Evolutionary conservation across 1,140 invertebrate species (phyloP), one percentile per base, ranked within the genome.

Genomic region (Ceratosolen fusciceps): DNA sequence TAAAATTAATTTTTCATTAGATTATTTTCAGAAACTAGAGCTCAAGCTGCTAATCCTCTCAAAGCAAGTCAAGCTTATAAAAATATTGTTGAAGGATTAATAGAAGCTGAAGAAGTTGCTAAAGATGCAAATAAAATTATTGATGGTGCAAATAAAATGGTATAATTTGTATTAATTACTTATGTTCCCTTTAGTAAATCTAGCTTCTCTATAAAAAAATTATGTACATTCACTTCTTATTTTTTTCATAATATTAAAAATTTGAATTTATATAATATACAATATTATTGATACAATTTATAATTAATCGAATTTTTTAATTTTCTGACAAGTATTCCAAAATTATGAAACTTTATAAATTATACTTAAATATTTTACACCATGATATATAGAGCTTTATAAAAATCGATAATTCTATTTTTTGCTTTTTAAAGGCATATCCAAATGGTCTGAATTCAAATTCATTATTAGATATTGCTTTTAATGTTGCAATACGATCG

Each of bases 41-140:
- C 92, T 54, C 92, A 93, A 71, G 93, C 95, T 26, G 93, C 93
- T 24, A 92, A 92, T 80, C 94, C 95, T 26, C 87, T 96, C 43
- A 92, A 93, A 83, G 96, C 96, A 1, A 96, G 96, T 56, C 93
- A 93, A 73, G 96, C 95, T 0, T 97, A 97, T 87, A 92, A 95
- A 83, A 93, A 94, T 82, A 97, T 98, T 72, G 93, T 95, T 0
- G 91, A 94, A 60, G 91, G 92, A 31, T 90, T 97, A 16, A 84
- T 90, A 24, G 89, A 90, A 43, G 95, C 96, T 0, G 90, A 90
- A 82, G 86, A 92, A 24, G 92, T 93, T 34, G 95, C 95, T 0
- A 85, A 90, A n/a, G 91, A 92, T 76, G 96, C 96, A 0, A 91
- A 92, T 24, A 85, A 90, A 47, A 92, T 93, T 19, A 92, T 94